Evolutionary conservation across 64 coral and sea anemone species (phyloP).

Genomic region (Stylophora pistillata): DNA sequence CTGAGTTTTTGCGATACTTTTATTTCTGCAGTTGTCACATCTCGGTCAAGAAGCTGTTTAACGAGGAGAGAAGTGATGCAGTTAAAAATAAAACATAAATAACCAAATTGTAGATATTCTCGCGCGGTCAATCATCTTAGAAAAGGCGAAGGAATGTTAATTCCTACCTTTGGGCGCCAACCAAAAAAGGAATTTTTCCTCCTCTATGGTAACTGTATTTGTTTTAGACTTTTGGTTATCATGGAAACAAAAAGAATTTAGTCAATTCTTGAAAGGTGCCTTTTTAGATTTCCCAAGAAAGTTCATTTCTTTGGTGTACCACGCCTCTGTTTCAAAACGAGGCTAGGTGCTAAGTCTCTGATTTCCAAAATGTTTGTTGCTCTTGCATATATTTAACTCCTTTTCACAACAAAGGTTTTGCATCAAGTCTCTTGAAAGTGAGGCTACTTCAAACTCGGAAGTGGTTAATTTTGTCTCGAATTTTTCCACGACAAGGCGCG

Average conservation of each 20-base stretch:
- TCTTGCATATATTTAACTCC: too few species aligned
- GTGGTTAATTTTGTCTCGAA: too few species aligned
- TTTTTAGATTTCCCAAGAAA: background rate
- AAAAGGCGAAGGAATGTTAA: background rate
- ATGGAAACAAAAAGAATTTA: background rate
- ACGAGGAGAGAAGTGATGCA: background rate
- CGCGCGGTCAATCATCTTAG: background rate
- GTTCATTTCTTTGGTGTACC: too few species aligned
- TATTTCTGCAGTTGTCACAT: constrained; percentile 56
- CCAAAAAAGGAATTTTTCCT: background rate
- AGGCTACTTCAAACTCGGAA: too few species aligned
- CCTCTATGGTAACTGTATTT: background rate
- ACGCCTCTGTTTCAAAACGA: too few species aligned
- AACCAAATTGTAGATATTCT: background rate
- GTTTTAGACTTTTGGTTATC: background rate
- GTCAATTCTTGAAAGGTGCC: background rate
- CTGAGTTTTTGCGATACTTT: background rate
- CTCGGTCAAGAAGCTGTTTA: constrained; percentile 46
- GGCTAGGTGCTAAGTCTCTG: too few species aligned
- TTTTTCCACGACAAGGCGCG: too few species aligned
- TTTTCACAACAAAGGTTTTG: too few species aligned
- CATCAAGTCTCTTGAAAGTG: too few species aligned
- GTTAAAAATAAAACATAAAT: too few species aligned
- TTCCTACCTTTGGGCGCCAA: background rate
- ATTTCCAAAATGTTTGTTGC: too few species aligned